These are phyloP conservation scores for Drosophila meridionalis DNA, from an alignment of 2,888 invertebrate species.

Conservation along the genomic window DNA sequence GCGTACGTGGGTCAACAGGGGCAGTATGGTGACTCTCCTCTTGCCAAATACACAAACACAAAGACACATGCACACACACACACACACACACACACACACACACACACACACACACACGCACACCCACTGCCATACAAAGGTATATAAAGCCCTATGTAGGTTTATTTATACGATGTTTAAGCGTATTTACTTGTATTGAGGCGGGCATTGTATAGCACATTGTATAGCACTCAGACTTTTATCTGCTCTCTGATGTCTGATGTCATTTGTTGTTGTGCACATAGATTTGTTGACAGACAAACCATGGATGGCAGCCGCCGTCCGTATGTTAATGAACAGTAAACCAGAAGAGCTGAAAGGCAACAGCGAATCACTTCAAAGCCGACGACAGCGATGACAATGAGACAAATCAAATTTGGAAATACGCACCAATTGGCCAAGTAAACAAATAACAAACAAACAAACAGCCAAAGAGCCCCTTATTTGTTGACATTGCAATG, in stretches of 20 bases:
- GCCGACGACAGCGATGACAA: conserved; percentile 44
- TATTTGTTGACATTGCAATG: conserved; percentile 42
- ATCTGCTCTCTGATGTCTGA: conserved; percentile 34
- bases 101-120: background rate
- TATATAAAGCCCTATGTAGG: background rate
- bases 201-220: conserved; percentile 26
- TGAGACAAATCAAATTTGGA: conserved; percentile 61
- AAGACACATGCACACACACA: background rate
- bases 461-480: conserved; percentile 13
- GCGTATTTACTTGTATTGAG: conserved; percentile 32
- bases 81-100: background rate
- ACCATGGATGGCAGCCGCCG: conserved; percentile 13
- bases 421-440: conserved; percentile 59
- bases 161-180: conserved; percentile 35
- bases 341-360: conserved; percentile 26
- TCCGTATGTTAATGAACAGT: conserved; percentile 62
- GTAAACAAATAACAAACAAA: conserved; percentile 39
- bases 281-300: conserved; percentile 53
- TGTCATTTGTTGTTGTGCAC: conserved; percentile 31
- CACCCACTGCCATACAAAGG: background rate
- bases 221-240: conserved; percentile 29
- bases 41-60: conserved; percentile 6
- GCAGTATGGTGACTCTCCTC: conserved; percentile 9
- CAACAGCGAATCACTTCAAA: conserved; percentile 51
- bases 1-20: conserved; percentile 48